Evolutionary conservation across 2,888 invertebrate species (phyloP).

Genomic region (Portevinia maculata): DNA sequence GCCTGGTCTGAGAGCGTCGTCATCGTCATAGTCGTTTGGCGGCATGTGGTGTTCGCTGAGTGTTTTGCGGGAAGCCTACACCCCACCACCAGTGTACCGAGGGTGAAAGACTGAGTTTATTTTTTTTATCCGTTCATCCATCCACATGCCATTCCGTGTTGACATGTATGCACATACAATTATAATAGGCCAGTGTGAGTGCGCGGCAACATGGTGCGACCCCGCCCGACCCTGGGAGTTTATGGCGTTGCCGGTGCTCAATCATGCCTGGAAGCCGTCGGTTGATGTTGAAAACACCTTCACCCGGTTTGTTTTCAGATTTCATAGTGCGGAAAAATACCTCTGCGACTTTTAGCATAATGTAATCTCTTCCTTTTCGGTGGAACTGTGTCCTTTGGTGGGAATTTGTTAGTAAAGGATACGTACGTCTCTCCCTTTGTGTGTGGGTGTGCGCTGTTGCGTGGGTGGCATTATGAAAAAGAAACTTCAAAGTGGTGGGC

Average conservation of each 20-base stretch:
- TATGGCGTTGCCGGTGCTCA: slow-evolving; percentile 74
- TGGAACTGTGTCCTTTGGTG: slow-evolving; percentile 50
- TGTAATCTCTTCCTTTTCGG: slow-evolving; percentile 74
- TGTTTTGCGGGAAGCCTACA: slow-evolving; percentile 69
- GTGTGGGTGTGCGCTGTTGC: slow-evolving; percentile 3
- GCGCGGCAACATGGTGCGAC: slow-evolving; percentile 57
- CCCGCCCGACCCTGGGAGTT: slow-evolving; percentile 69
- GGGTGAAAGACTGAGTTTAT: slow-evolving; percentile 25
- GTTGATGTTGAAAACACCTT: slow-evolving; percentile 75
- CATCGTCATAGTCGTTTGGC: slow-evolving; percentile 62
- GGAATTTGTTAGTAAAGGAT: slow-evolving; percentile 56
- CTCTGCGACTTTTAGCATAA: slow-evolving; percentile 74
- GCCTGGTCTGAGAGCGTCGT: slow-evolving; percentile 63
- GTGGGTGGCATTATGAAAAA: slow-evolving; percentile 33
- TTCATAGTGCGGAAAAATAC: slow-evolving; percentile 75
- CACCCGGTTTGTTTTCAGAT: slow-evolving; percentile 74
- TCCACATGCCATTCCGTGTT: slow-evolving; percentile 70
- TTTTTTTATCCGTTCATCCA: slow-evolving; percentile 67
- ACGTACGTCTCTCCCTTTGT: background rate
- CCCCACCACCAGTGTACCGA: slow-evolving; percentile 5
- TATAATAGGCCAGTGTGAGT: slow-evolving; percentile 61
- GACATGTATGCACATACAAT: slow-evolving; percentile 74
- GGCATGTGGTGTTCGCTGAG: slow-evolving; percentile 71
- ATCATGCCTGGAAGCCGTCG: slow-evolving; percentile 75
- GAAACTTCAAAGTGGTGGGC: slow-evolving; percentile 68